A percentile compares a stretch with the other conserved stretches of the same genome.
Evolutionary conservation across 2,888 invertebrate species (phyloP).

Genomic region (Sesia bembeciformis): DNA sequence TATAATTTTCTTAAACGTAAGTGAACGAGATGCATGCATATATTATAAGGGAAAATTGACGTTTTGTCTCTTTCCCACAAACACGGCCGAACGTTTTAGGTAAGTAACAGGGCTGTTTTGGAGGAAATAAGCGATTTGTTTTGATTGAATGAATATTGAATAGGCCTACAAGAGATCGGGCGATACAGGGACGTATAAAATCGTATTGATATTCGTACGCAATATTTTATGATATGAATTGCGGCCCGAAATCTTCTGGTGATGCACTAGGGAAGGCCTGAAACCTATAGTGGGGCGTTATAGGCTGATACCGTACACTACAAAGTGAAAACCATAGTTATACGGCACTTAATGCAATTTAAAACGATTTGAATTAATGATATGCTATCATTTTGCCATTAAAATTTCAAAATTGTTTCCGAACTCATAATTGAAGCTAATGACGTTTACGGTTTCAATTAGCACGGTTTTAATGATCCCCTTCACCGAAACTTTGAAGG

Average conservation of each 20-base stretch:
- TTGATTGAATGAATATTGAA: constrained; percentile 30
- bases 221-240: no score
- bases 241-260: no score
- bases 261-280: no score
- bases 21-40: neutral
- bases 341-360: neutral
- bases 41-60: neutral
- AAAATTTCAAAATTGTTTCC: neutral
- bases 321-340: no score
- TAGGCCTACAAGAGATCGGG: no score
- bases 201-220: no score
- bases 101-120: constrained; percentile 21
- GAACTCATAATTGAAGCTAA: neutral
- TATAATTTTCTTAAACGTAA: neutral
- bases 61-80: constrained; percentile 1
- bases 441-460: no score
- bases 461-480: no score
- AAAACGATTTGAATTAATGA: neutral
- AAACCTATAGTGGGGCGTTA: no score
- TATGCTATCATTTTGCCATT: neutral
- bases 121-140: constrained; percentile 30
- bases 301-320: no score
- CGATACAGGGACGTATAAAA: no score
- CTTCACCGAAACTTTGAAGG: no score
- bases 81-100: constrained; percentile 9